Evolutionary conservation across 2,797 vertebrate species (phyloP).

Genomic region (Rhinichthys osculus): DNA sequence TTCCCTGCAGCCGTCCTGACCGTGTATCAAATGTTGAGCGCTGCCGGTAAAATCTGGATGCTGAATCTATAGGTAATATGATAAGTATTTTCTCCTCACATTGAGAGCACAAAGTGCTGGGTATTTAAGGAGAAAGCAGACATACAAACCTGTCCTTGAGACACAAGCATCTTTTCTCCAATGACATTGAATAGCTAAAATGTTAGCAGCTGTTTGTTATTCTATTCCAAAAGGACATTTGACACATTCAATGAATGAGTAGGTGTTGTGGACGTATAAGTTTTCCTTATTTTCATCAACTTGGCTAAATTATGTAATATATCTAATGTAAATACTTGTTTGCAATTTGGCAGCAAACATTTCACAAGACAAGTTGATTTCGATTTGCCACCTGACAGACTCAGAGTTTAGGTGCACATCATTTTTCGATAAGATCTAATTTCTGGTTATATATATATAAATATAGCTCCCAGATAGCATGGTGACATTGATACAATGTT

Average conservation of each 20-base stretch:
- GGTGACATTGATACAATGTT: no score
- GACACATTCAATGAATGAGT: conserved; percentile 8
- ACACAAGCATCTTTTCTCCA: not conserved
- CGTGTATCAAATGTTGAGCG: conserved; percentile 54
- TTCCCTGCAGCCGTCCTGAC: conserved; percentile 8
- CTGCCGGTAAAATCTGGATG: conserved; percentile 50
- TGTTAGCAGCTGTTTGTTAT: conserved; percentile 1
- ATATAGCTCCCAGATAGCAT: no score
- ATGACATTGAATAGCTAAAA: not conserved
- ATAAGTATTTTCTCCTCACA: conserved; percentile 36
- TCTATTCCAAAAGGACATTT: not conserved
- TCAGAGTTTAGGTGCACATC: not conserved
- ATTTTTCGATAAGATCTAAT: not conserved
- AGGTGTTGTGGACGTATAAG: not conserved
- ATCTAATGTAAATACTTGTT: conserved; percentile 7
- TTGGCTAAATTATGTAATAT: not conserved
- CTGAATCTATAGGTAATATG: conserved; percentile 57
- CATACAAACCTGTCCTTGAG: conserved; percentile 23
- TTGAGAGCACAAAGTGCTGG: not conserved
- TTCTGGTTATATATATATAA: not conserved
- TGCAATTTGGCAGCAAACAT: not conserved
- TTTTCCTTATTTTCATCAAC: conserved; percentile 14
- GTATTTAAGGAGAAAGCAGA: not conserved
- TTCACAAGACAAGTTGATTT: not conserved
- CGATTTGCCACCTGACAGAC: no score